These are phyloP conservation scores for Allygus modestus DNA, from an alignment of 2,888 invertebrate genomes.

Conservation along the genomic window DNA sequence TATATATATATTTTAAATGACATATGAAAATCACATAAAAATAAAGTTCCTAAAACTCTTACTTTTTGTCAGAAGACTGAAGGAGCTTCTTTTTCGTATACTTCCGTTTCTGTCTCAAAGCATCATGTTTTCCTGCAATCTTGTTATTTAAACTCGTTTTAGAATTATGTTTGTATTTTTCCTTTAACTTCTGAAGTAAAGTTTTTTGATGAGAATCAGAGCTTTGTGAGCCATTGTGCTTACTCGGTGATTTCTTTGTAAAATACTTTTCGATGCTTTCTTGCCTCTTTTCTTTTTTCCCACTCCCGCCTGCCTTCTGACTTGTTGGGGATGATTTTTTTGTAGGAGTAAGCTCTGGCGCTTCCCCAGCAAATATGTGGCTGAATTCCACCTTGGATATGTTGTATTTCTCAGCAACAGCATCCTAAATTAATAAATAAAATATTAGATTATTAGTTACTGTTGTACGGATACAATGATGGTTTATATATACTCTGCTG, in stretches of 20 bases:
- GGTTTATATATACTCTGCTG: no score
- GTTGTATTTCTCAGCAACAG: conserved; percentile 82
- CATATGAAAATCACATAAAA: no score
- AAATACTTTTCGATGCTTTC: conserved; percentile 83
- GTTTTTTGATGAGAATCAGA: conserved; percentile 60
- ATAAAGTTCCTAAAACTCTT: neutral
- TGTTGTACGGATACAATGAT: no score
- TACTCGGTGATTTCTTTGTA: conserved; percentile 59
- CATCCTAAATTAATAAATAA: conserved; percentile 75
- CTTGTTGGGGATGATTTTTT: conserved; percentile 70
- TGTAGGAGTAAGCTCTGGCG: conserved; percentile 81
- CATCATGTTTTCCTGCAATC: conserved; percentile 75
- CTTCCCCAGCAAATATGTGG: conserved; percentile 88
- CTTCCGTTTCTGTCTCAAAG: conserved; percentile 58
- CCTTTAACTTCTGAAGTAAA: conserved; percentile 60
- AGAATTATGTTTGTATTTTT: conserved; percentile 62
- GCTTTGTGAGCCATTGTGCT: conserved; percentile 40
- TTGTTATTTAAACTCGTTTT: conserved; percentile 71
- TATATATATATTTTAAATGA: no score
- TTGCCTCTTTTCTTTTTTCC: conserved; percentile 77
- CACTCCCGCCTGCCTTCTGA: conserved; percentile 72
- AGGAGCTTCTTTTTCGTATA: conserved; percentile 74
- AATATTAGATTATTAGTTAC: neutral
- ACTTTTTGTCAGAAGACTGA: conserved; percentile 58
- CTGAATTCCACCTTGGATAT: conserved; percentile 84